Evolutionary conservation across 2,888 invertebrate species (phyloP), one percentile per base, ranked within the genome.

Genomic region (Parnassius glacialis): DNA sequence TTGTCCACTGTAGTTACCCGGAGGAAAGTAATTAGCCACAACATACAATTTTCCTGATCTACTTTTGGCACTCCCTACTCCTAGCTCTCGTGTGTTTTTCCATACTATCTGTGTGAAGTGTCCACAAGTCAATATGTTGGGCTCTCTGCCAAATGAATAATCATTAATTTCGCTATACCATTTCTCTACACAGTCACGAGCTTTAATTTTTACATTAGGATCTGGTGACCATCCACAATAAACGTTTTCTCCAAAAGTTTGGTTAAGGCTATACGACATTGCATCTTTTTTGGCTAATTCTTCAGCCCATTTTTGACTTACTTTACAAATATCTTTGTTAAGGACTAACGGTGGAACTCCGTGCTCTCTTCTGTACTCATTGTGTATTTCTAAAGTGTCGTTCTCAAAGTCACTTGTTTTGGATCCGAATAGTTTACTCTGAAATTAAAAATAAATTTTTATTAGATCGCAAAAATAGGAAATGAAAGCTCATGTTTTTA

Each of bases 1-100:
- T 68, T 94, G 94, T 0, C 95, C 95, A 52, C 94, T 92, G 71
- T 93, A 94, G 76, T 97, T 97, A 12, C 97, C 97, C 1, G 96
- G 94, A 0, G 97, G 97, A 74, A 93, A 93, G 75, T 97, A 97
- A 81, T 96, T 96, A 58, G 95, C 96, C 0, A 98, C 97, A 0
- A 97, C 96, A 72, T 96, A 96, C 1, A 96, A 93, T 79, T 95
- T 95, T 1, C 96, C 97, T 59, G 94, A 94, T 71, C 94, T 94
- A 70, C 94, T 94, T 72, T 94, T 94, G 5, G 96, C 95, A 74
- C 93, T 94, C 1, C 95, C 96, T 2, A 97, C 93, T 0, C 97
- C 97, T 65, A 97, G 83, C 75, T 96, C 94, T 69, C 87, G 93
- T 3, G 94, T 94, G 44, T 92, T 93, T 78, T 94, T 95, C 97